Conservation (phyloP, 2,888 invertebrate genomes). For the Amblyteles armatorius region DNA sequence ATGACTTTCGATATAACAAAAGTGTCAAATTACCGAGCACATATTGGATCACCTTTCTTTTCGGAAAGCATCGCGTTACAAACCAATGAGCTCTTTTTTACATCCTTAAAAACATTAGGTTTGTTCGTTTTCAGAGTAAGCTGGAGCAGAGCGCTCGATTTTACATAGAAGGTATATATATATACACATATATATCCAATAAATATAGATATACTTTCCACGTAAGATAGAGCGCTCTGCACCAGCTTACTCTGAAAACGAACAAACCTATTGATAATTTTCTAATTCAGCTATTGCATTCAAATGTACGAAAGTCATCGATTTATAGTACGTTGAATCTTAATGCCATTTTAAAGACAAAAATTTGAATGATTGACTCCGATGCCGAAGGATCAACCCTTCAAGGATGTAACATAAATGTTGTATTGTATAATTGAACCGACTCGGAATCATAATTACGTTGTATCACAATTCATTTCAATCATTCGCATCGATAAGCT, state of each 20-base stretch:
- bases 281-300: conserved; percentile 21
- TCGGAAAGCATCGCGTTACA: conserved; percentile 46
- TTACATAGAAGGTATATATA: too few species aligned
- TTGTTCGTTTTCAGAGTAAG: too few species aligned
- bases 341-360: too few species aligned
- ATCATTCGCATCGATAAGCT: conserved; percentile 59
- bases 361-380: too few species aligned
- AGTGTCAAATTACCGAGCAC: conserved; percentile 60
- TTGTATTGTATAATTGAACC: background rate
- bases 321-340: background rate
- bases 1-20: conserved; percentile 65
- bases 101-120: background rate
- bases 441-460: background rate
- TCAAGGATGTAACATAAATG: background rate
- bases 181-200: too few species aligned
- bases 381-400: too few species aligned
- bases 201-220: too few species aligned
- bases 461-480: conserved; percentile 54
- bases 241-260: too few species aligned
- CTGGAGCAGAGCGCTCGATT: too few species aligned
- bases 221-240: too few species aligned
- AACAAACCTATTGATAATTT: background rate
- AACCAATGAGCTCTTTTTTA: conserved; percentile 29
- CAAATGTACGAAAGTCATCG: background rate
- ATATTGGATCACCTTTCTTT: conserved; percentile 35